phyloP scores from a whole-genome alignment of 1,140 invertebrate species.

The Drosophila ananassae region DNA sequence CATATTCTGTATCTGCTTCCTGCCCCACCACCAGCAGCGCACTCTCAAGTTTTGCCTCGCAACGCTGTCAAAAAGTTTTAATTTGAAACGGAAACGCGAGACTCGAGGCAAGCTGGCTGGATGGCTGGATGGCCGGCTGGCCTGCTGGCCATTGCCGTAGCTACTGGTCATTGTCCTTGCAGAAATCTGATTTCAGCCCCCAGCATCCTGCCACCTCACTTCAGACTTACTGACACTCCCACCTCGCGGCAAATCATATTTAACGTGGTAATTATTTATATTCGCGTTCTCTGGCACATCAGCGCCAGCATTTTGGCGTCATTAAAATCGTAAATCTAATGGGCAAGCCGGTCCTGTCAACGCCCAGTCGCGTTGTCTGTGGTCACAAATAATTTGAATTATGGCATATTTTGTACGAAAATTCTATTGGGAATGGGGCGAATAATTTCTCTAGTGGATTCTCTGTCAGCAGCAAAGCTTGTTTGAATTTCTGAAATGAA shows the following conservation, averaged over 20 bases:
- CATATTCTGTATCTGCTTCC: slow-evolving; percentile 1
- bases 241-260: slow-evolving; percentile 64
- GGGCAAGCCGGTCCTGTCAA: slow-evolving; percentile 53
- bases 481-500: not conserved
- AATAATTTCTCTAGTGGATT: slow-evolving; percentile 21
- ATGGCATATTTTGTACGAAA: slow-evolving; percentile 33
- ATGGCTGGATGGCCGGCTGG: not conserved
- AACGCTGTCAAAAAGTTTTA: slow-evolving; percentile 59
- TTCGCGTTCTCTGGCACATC: slow-evolving; percentile 44
- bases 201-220: slow-evolving; percentile 24
- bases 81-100: slow-evolving; percentile 69
- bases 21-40: not conserved
- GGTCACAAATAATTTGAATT: slow-evolving; percentile 45
- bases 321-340: slow-evolving; percentile 79
- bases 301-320: slow-evolving; percentile 37
- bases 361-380: slow-evolving; percentile 30
- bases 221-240: not conserved
- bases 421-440: not conserved
- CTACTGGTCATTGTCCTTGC: slow-evolving; percentile 47
- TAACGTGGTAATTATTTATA: slow-evolving; percentile 78
- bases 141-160: slow-evolving; percentile 16
- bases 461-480: slow-evolving; percentile 7
- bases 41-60: slow-evolving; percentile 8
- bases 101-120: slow-evolving; percentile 8
- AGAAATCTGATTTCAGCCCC: slow-evolving; percentile 14